A percentile compares a stretch with the other conserved stretches of the same genome.
phyloP scores from a whole-genome alignment of 2,113 vertebrate species.

The Cinclus mexicanus region DNA sequence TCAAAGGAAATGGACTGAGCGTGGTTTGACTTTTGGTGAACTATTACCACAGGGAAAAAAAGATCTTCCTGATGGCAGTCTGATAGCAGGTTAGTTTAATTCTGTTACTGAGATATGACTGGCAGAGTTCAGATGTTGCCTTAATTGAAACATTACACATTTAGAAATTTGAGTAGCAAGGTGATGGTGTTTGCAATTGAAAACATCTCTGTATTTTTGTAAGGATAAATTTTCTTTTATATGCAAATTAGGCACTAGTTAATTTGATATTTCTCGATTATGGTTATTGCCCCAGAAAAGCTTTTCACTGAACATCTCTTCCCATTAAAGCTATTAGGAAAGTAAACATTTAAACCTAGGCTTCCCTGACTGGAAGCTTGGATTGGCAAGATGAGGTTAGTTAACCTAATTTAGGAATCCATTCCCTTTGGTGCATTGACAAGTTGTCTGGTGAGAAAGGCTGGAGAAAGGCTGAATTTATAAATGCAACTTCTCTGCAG shows the following conservation, averaged over 20 bases:
- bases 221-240: neutral
- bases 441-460: neutral
- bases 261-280: neutral
- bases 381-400: neutral
- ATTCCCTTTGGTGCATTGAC: neutral
- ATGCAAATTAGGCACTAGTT: neutral
- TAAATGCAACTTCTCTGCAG: neutral
- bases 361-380: neutral
- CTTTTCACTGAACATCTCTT: neutral
- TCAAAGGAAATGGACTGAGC: neutral
- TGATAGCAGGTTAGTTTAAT: neutral
- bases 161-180: neutral
- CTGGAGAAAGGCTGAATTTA: neutral
- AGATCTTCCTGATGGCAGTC: neutral
- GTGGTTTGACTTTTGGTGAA: neutral
- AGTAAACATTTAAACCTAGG: neutral
- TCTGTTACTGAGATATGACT: neutral
- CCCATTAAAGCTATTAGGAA: neutral
- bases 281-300: neutral
- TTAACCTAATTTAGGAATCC: neutral
- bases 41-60: neutral
- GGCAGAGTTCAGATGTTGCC: neutral
- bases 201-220: neutral
- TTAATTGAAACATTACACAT: neutral
- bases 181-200: neutral